These are phyloP conservation scores for Standfussiana lucernea DNA, from an alignment of 2,888 invertebrate species.

Conservation along the genomic window DNA sequence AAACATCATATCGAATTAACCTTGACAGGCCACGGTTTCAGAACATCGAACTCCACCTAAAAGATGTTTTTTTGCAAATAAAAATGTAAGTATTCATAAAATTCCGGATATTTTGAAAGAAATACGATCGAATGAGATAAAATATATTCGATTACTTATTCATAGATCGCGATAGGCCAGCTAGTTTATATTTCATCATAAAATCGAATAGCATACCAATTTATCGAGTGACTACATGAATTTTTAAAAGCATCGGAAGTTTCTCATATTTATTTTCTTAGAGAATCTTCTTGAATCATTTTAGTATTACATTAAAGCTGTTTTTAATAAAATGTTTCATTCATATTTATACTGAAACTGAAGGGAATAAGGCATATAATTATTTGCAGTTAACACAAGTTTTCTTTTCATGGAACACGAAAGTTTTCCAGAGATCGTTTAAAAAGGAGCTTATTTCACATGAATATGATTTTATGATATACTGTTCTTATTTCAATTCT, in stretches of 20 bases:
- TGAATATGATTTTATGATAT: slow-evolving; percentile 13
- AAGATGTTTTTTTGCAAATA: slow-evolving; percentile 42
- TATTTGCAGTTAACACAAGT: not conserved
- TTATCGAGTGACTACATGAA: slow-evolving; percentile 49
- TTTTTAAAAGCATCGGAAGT: slow-evolving; percentile 31
- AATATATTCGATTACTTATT: slow-evolving; percentile 63
- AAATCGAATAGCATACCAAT: slow-evolving; percentile 55
- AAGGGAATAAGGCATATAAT: slow-evolving; percentile 9
- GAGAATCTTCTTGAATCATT: not conserved
- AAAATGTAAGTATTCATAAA: slow-evolving; percentile 56
- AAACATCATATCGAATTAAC: slow-evolving; percentile 12
- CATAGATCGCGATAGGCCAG: slow-evolving; percentile 60
- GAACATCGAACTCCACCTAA: slow-evolving; percentile 29
- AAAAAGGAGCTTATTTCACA: not conserved
- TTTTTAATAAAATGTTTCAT: not conserved
- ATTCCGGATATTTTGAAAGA: slow-evolving; percentile 43
- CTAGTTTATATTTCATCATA: slow-evolving; percentile 60
- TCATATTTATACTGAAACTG: not conserved
- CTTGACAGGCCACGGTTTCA: slow-evolving; percentile 3
- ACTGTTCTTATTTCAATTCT: not conserved
- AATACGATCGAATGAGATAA: slow-evolving; percentile 52
- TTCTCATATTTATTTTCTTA: slow-evolving; percentile 19
- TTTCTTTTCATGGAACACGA: slow-evolving; percentile 2
- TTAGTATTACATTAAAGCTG: not conserved
- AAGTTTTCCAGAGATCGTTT: not conserved